Evolutionary conservation across 2,888 invertebrate genomes (phyloP).

Genomic region (Octonoba sinensis): DNA sequence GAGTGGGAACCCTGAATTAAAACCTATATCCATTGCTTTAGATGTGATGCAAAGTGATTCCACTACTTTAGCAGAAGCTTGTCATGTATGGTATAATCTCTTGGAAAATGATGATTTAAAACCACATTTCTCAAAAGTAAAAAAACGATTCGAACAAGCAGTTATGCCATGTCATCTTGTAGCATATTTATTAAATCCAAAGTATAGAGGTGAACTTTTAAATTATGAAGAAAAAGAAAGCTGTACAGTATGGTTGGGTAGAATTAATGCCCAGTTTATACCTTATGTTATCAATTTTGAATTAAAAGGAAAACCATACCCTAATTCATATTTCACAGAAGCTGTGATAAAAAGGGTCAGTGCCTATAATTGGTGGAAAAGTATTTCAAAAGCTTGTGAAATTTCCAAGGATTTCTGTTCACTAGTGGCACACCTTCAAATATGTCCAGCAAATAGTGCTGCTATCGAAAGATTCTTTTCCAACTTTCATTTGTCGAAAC

Average conservation of each 20-base stretch:
- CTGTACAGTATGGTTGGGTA: neutral
- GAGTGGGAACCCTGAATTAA: too few relatives aligned
- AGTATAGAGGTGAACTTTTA: slow-evolving; percentile 8
- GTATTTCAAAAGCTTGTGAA: too few relatives aligned
- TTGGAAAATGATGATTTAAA: neutral
- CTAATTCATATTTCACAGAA: too few relatives aligned
- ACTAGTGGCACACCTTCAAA: neutral
- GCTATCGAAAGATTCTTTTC: neutral
- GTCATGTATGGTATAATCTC: neutral
- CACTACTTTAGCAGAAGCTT: slow-evolving; percentile 2
- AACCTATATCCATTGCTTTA: neutral
- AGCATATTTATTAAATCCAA: slow-evolving; percentile 6
- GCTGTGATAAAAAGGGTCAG: too few relatives aligned
- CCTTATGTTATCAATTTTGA: too few relatives aligned
- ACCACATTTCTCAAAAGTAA: neutral
- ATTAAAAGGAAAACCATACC: too few relatives aligned
- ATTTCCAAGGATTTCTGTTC: too few relatives aligned
- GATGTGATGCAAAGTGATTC: neutral
- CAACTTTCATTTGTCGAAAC: neutral
- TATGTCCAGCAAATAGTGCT: neutral
- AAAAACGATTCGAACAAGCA: slow-evolving; percentile 1
- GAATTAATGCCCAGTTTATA: neutral
- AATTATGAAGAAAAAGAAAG: slow-evolving; percentile 4
- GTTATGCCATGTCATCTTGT: neutral
- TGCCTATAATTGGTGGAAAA: too few relatives aligned